Evolutionary conservation across 2,113 vertebrate species (phyloP), one percentile per base, ranked within the genome.

Genomic region (human (Homo sapiens)): DNA sequence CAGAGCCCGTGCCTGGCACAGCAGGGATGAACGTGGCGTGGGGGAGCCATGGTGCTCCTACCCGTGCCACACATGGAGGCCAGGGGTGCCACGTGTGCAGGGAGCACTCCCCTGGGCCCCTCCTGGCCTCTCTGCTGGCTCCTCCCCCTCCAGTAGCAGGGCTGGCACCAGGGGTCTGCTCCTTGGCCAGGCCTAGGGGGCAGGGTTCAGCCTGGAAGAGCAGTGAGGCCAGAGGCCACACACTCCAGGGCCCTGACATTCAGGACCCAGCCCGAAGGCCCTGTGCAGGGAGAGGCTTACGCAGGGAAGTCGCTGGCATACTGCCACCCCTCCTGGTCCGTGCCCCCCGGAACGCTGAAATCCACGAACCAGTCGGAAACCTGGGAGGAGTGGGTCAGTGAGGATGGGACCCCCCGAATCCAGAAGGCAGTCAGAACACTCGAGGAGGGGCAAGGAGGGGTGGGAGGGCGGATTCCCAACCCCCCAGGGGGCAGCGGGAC

Each of bases 301-400:
- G 99, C 99, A 80, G 99, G 99, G 93, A 99, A 99, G 98, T 99
- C 99, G 6, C 99, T 99, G 79, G 99, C 99, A 0, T 99, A 99
- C 96, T 99, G 99, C 99, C 99, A 99, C 90, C 99, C 99, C 66
- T 99, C 99, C 79, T 98, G 98, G 97, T 99, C 99, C 0, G 99
- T 99, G 90, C 99, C 99, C 0, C 99, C 99, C 0, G 99, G 97
- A 4, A 99, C 87, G 22, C 98, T 98, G 97, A 99, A 99, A 98
- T 99, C 99, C 6, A 99, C 96, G 1, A 98, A 98, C 99, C 99
- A 99, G 2, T 99, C 99, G 0, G 99, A 99, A 10, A 99, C 99
- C 99, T 99, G n/a, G 18, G 81, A 57, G 66, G 95, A 38, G 66
- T 0, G 64, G 93, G 72, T 96, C 50, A 66, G 73, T 70, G 43